Conservation (phyloP, 2,797 vertebrate species). For the Peromyscus nudipes region DNA sequence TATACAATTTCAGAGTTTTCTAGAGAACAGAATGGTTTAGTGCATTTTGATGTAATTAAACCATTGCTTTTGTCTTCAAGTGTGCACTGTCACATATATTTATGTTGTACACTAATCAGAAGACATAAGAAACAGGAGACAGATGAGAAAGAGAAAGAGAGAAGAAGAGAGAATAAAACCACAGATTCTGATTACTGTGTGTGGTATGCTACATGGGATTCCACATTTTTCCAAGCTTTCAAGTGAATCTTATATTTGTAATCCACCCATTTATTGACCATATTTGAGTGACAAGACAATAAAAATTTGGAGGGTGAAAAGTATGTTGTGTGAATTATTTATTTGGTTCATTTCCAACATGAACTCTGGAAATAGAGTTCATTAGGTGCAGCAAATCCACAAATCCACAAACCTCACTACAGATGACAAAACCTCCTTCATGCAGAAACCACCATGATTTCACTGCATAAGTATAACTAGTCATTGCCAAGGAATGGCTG, state of each 20-base stretch:
- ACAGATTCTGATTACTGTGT: neutral
- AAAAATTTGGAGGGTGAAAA: neutral
- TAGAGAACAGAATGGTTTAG: neutral
- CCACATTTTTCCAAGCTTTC: neutral
- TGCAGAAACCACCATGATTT: neutral
- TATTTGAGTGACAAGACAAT: neutral
- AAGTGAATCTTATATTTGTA: neutral
- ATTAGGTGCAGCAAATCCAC: neutral
- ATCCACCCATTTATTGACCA: neutral
- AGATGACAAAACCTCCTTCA: neutral
- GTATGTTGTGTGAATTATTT: neutral
- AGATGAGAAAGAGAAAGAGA: too few species aligned
- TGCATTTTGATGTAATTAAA: neutral
- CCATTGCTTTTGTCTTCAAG: neutral
- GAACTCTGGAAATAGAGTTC: neutral
- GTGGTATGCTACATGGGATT: neutral
- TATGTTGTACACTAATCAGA: neutral
- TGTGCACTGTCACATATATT: neutral
- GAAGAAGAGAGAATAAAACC: neutral
- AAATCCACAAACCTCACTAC: neutral
- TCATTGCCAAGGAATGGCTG: neutral
- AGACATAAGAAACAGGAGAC: neutral
- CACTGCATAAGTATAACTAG: slow-evolving; percentile 13
- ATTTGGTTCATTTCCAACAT: neutral
- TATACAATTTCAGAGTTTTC: neutral